Evolutionary conservation across 2,797 vertebrate genomes (phyloP), one percentile per base, ranked within the genome.

Genomic region (Peromyscus melanophrys): DNA sequence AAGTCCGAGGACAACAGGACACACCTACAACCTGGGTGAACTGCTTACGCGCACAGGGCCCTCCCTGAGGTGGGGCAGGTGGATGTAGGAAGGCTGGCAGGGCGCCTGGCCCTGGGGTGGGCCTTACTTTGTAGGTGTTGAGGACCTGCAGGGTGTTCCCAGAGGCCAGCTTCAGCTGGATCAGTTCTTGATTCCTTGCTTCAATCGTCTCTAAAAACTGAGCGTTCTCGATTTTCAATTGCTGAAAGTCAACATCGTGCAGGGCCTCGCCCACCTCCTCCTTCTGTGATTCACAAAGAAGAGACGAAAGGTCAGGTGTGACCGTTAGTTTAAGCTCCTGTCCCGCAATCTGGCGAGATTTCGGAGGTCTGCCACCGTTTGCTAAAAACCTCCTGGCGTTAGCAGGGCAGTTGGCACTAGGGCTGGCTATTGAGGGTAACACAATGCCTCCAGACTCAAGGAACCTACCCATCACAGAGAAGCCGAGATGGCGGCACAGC

Each of bases 191-290:
- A 92, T 99, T 99, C 69, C 96, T 97, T 7, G 98, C 91, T 89
- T 98, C 98, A 31, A 99, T 98, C 10, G 92, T 96, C 90, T 99
- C 98, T 91, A 98, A 81, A 90, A 97, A 98, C 89, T 98, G 98
- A 17, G 98, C 98, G 12, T 99, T 99, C 98, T 98, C 98, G 0
- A 99, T 98, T 96, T 99, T 98, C 92, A 99, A 96, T 97, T 99
- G 98, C 98, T 99, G 98, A 90, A 99, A 98, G 87, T 98, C 98
- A 3, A 99, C 98, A 5, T 98, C 98, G 0, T 92, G 96, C 77
- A 99, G 91, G 0, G 96, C 97, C 63, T 99, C 98, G 0, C 98
- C 98, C 94, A 98, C 98, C 96, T 99, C 98, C 95, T 99, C 98
- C 97, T 99, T 99, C 98, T 99, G 97, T 10, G 96, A 92, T 77